These are phyloP conservation scores for Macropus fuliginosus DNA, from an alignment of 2,797 vertebrate genomes.

Conservation along the genomic window DNA sequence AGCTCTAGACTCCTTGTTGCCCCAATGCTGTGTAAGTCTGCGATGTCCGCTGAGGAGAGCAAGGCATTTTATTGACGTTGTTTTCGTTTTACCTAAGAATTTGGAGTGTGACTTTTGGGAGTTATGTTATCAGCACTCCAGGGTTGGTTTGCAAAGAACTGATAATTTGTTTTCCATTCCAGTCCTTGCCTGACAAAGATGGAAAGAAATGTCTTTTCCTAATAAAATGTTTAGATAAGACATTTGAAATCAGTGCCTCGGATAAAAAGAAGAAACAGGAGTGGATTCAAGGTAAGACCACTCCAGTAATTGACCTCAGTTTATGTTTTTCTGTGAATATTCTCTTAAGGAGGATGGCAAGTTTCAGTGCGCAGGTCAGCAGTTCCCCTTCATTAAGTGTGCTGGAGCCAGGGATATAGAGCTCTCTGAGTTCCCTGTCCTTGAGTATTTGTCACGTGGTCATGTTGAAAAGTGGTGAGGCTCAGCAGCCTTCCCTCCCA, in stretches of 20 bases:
- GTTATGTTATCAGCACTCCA: background rate
- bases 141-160: conserved; percentile 40
- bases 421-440: background rate
- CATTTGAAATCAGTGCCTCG: conserved; percentile 96
- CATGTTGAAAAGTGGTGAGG: no score
- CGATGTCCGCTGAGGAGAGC: background rate
- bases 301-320: conserved; percentile 30
- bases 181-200: conserved; percentile 96
- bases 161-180: conserved; percentile 68
- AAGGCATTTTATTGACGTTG: background rate
- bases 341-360: background rate
- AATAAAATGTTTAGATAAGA: conserved; percentile 94
- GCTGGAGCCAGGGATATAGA: background rate
- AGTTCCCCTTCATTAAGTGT: background rate
- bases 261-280: conserved; percentile 99
- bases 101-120: background rate
- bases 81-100: background rate
- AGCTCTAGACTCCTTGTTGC: background rate
- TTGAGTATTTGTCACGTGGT: background rate
- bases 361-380: background rate
- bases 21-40: background rate
- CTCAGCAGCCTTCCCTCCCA: no score
- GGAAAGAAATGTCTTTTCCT: conserved; percentile 97
- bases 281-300: conserved; percentile 95
- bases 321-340: conserved; percentile 1